Evolutionary conservation across 2,888 invertebrate genomes (phyloP), one percentile per base, ranked within the genome.

Genomic region (Myopa testacea): DNA sequence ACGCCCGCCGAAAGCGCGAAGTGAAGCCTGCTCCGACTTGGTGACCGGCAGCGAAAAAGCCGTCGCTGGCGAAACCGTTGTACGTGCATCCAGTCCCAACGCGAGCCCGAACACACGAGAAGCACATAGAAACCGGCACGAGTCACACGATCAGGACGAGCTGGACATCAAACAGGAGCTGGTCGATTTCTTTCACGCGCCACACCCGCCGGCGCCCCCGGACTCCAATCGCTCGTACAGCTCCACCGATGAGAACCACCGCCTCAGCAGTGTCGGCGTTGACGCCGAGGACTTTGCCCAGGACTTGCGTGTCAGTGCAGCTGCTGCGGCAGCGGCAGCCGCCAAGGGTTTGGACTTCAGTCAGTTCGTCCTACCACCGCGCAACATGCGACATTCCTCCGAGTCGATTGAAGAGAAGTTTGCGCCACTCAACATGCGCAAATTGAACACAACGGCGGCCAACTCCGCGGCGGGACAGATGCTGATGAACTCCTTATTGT

Each of bases 201-300:
- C 85, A 26, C 85, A 85, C 45, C 84, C 86, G 19, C 87, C 86
- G 3, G 82, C 85, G 8, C 86, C 87, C 2, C 85, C 87, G 4
- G 87, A 86, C 67, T 87, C 88, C 50, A 86, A 87, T 83, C 87
- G 88, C 80, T 88, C 88, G 80, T 88, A 86, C 76, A 87, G 87
- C 69, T 87, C 88, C 19, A 84, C 85, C 34, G 88, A 88, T 37
- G 88, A 88, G 70, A 86, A 86, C 58, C 85, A 86, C 55, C 85
- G 88, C 67, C 80, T 83, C 26, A 70, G 76, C 60, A 70, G 70
- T 70, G 75, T 6, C 40, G 75, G 65, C 65, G 38, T 50, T 16
- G 81, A 81, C 37, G 79, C 82, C 45, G 79, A 86, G 79, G 88
- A 88, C 70, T 88, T 86, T 83, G 88, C 88, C 34, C 88, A 88